A percentile compares a stretch with the other conserved stretches of the same genome.
These are phyloP conservation scores for Craseonycteris thonglongyai DNA, from an alignment of 2,113 vertebrate genomes.

Conservation along the genomic window DNA sequence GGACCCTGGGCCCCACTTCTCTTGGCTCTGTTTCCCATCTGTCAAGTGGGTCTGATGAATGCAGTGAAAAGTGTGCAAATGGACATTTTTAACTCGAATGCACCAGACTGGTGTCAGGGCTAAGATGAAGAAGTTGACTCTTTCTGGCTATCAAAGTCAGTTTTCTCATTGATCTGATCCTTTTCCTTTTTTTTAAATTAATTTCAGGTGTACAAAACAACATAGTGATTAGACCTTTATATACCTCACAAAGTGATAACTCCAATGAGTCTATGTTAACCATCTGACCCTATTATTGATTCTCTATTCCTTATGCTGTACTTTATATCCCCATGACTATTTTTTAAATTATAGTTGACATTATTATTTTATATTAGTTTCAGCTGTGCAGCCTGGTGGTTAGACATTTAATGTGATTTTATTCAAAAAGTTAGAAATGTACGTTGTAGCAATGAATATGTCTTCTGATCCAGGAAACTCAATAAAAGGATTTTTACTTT, in stretches of 20 bases:
- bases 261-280: too few species aligned
- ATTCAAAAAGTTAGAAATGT: neutral
- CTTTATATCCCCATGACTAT: too few species aligned
- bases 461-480: neutral
- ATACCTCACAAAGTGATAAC: too few species aligned
- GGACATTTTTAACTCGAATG: neutral
- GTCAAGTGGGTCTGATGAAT: neutral
- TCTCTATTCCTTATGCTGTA: too few species aligned
- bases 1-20: neutral
- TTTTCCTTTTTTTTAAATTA: too few species aligned
- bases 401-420: neutral
- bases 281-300: too few species aligned
- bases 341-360: too few species aligned
- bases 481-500: constrained; percentile 19
- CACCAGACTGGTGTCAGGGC: neutral
- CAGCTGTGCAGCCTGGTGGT: too few species aligned
- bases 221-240: too few species aligned
- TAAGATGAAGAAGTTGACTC: neutral
- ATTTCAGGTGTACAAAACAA: too few species aligned
- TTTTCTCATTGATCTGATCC: neutral
- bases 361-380: too few species aligned
- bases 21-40: neutral
- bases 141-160: neutral
- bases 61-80: neutral
- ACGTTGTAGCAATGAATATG: neutral